Percentiles rank a stretch among this genome's conserved stretches.
These are phyloP conservation scores for Halesus radiatus DNA, from an alignment of 1,140 invertebrate genomes.

Conservation along the genomic window DNA sequence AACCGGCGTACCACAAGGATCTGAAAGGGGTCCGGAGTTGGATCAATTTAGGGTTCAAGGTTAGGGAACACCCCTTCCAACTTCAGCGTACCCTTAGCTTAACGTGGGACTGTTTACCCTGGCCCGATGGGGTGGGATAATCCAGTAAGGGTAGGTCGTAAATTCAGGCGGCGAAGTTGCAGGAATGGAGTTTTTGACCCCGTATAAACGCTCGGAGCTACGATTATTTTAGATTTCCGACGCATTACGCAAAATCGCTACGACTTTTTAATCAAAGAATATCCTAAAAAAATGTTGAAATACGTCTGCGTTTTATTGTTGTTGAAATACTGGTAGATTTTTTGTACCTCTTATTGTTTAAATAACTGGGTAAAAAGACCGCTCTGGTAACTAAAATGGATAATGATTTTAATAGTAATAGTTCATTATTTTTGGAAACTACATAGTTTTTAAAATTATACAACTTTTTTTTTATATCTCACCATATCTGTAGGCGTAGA, in stretches of 20 bases:
- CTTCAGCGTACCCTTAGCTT: not conserved
- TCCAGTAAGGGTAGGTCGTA: slow-evolving; percentile 1
- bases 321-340: no score
- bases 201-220: not conserved
- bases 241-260: not conserved
- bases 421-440: no score
- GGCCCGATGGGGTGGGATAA: not conserved
- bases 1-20: not conserved
- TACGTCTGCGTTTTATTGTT: no score
- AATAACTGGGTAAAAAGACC: no score
- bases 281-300: no score
- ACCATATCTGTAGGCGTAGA: no score
- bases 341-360: no score
- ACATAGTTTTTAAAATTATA: no score
- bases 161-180: slow-evolving; percentile 7
- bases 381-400: no score
- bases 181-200: not conserved
- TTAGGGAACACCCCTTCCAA: not conserved
- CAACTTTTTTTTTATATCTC: no score
- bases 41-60: slow-evolving; percentile 1
- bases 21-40: not conserved
- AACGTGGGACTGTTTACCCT: not conserved
- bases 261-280: not conserved
- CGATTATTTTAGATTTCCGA: not conserved
- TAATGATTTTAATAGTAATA: no score